Evolutionary conservation across 2,888 invertebrate species (phyloP).

Genomic region (Idaea biselata): DNA sequence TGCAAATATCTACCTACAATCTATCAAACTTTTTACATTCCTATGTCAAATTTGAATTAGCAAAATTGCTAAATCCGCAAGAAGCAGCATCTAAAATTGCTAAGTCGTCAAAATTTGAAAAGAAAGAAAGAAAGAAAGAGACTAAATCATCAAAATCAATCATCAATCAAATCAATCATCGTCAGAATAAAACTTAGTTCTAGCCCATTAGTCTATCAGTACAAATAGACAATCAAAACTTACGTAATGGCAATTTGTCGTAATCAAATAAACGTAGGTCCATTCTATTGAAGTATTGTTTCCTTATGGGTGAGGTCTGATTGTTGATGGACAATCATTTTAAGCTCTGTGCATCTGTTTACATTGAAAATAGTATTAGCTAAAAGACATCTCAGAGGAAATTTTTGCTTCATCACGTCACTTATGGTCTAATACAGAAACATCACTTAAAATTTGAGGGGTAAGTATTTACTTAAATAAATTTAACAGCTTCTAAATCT

Average conservation of each 20-base stretch:
- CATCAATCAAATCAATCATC: neutral
- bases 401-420: too few relatives aligned
- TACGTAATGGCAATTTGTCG: constrained; percentile 18
- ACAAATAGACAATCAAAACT: constrained; percentile 13
- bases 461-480: too few relatives aligned
- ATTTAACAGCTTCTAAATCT: too few relatives aligned
- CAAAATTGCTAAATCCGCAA: too few relatives aligned
- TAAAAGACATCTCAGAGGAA: too few relatives aligned
- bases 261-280: constrained; percentile 11
- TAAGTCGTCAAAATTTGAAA: constrained; percentile 39
- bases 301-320: constrained; percentile 16
- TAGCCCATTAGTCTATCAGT: neutral
- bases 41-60: neutral
- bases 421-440: too few relatives aligned
- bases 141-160: too few relatives aligned
- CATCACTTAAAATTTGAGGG: too few relatives aligned
- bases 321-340: constrained; percentile 8
- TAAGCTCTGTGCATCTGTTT: neutral
- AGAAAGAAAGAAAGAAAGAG: neutral
- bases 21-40: neutral
- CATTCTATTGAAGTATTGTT: constrained; percentile 10
- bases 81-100: too few relatives aligned
- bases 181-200: neutral
- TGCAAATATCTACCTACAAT: neutral
- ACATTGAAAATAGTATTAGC: too few relatives aligned